Evolutionary conservation across 2,113 vertebrate species (phyloP).

Genomic region (Thymallus thymallus): DNA sequence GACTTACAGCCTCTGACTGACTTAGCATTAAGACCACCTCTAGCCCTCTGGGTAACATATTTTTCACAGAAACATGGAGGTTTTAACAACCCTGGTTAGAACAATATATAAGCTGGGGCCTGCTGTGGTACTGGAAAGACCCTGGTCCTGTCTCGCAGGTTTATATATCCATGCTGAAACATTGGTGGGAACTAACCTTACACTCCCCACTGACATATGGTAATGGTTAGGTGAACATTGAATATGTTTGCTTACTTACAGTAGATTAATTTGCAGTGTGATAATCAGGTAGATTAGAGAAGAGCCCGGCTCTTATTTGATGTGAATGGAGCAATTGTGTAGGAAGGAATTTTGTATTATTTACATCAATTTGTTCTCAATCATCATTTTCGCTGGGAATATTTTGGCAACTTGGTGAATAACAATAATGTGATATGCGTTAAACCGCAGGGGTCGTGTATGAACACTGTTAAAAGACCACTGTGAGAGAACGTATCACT

Average conservation of each 20-base stretch:
- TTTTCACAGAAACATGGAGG: constrained; percentile 49
- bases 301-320: constrained; percentile 33
- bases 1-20: constrained; percentile 59
- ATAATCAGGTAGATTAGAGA: constrained; percentile 57
- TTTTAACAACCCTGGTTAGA: constrained; percentile 70
- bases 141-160: constrained; percentile 26
- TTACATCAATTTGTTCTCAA: neutral
- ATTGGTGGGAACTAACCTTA: constrained; percentile 47
- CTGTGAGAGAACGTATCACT: neutral
- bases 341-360: neutral
- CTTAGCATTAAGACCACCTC: constrained; percentile 41
- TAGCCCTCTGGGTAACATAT: constrained; percentile 46
- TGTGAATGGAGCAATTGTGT: constrained; percentile 48
- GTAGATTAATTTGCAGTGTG: constrained; percentile 51
- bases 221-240: constrained; percentile 43
- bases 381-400: neutral
- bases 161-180: constrained; percentile 49
- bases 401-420: neutral
- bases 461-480: constrained; percentile 26
- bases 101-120: constrained; percentile 50
- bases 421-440: neutral
- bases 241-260: constrained; percentile 50
- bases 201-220: constrained; percentile 26
- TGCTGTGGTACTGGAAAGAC: constrained; percentile 51
- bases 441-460: constrained; percentile 41